Base-by-base conservation (phyloP, 2,888 invertebrate genomes). In the Cancer borealis region DNA sequence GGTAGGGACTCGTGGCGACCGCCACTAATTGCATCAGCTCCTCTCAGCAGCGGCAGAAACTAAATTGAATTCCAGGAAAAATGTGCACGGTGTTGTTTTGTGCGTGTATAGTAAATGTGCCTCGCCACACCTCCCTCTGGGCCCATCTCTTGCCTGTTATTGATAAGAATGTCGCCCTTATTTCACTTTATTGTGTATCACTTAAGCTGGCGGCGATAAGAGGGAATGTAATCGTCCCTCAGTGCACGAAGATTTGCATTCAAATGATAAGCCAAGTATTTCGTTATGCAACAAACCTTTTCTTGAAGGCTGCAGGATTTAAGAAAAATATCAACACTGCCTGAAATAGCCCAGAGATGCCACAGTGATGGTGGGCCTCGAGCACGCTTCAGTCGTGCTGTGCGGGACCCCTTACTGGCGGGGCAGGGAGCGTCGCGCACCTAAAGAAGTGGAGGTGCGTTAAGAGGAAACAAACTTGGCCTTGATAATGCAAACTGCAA, bases 61-160 rank as follows among this genome's bases (percentile, higher is more conserved):
- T 30, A 79, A 79, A 79, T 73, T 79, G 79, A 79, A 79, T 79
- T 79, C 79, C 79, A 26, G 79, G 79, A 79, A 79, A 66, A 30
- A 79, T 79, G 30, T 14, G 30, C 30, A 79, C 21, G 30, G 30
- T 30, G 79, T 10, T 79, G 79, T 30, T 79, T 79, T 79, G 12
- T 30, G 30, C 30, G 30, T 30, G 30, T 79, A 12, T 12, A 79
- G 79, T 26, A 79, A 79, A 26, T 30, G 79, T 6, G n/a, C n/a
- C n/a, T 17, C 21, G 66, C 66, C 66, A 66, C 66, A 66, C 17
- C 21, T 21, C 66, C 66, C 66, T 14, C 79, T 79, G 79, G 8
- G 79, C n/a, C n/a, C 66, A n/a, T 66, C n/a, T 79, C 79, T 79
- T 79, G 12, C 30, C 3, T 14, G 26, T 26, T 79, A 79, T 79